Evolutionary conservation across 2,888 invertebrate species (phyloP).

Genomic region (Amaurobius ferox): DNA sequence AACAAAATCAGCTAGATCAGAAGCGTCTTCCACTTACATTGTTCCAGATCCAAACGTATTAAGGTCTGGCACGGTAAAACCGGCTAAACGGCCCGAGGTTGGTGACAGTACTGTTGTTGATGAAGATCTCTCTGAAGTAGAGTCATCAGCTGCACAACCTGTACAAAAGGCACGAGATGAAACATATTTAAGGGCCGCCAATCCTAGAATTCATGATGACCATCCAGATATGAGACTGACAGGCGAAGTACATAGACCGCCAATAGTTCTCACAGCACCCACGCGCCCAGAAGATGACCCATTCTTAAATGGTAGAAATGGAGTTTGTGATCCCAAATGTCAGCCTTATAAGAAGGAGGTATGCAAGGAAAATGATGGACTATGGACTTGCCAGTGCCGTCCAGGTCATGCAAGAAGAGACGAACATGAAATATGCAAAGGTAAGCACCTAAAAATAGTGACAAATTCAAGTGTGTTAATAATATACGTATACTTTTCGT

Average conservation of each 20-base stretch:
- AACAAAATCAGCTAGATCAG: constrained; percentile 34
- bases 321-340: constrained; percentile 74
- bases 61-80: constrained; percentile 66
- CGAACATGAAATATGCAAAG: constrained; percentile 74
- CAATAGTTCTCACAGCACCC: constrained; percentile 35
- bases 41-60: constrained; percentile 36
- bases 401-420: constrained; percentile 75
- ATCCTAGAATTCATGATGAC: constrained; percentile 52
- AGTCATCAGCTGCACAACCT: background rate
- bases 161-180: constrained; percentile 51
- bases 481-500: too few species aligned
- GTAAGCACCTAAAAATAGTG: constrained; percentile 73
- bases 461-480: too few species aligned
- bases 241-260: constrained; percentile 18
- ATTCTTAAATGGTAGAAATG: constrained; percentile 58
- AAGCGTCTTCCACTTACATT: constrained; percentile 10
- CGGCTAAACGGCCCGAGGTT: constrained; percentile 63
- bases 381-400: constrained; percentile 74
- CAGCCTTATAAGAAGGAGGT: constrained; percentile 75
- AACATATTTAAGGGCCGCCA: constrained; percentile 62
- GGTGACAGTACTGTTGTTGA: constrained; percentile 54
- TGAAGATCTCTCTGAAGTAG: background rate
- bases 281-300: constrained; percentile 52
- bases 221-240: constrained; percentile 21
- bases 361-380: constrained; percentile 73